Base-by-base conservation (phyloP, 2,113 vertebrate species). In the Rhegmatorhina hoffmannsi region DNA sequence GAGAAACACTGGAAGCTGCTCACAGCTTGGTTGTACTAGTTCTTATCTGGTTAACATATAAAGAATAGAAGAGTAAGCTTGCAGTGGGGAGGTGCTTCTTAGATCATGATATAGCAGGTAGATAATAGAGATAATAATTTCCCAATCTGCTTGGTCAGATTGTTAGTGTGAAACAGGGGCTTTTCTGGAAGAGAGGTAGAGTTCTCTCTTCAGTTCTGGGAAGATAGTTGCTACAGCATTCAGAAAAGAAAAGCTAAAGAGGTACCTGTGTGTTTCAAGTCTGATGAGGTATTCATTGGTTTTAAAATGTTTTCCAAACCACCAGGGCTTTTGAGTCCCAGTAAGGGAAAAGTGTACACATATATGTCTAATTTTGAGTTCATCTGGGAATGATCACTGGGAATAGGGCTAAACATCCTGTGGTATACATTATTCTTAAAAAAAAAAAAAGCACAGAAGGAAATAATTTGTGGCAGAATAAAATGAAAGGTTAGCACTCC, bases 391-490 rank as follows among this genome's bases (percentile, higher is more conserved):
- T 87, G 83, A 70, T 93, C 53, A 83, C 31, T 93, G 50, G 50
- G 52, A 92, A 80, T 36, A 67, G 17, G n/a, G 25, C 43, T 88
- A 56, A 90, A 53, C 38, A 90, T 90, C 75, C 75, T 68, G 87
- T 85, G 78, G 92, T 92, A 53, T 55, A 66, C 9, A n/a, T 77
- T 93, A 83, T 67, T 84, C 38, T 64, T 33, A 87, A 52, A 70
- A 73, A 33, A 68, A 69, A 72, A 73, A 29, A 31, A 8, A 6
- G 3, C 6, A 0, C n/a, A 76, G 72, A 90, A 90, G 63, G 85
- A 92, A 94, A 81, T 94, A 62, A 92, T 94, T 93, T 92, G 82
- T 90, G 76, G 64, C 63, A 81, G 64, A 92, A 49, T 49, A 50
- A 70, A 92, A 84, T 77, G 52, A 92, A 93, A 88, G n/a, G 23